phyloP scores from a whole-genome alignment of 1,140 invertebrate genomes.

The Cyrtorhinus lividipennis region DNA sequence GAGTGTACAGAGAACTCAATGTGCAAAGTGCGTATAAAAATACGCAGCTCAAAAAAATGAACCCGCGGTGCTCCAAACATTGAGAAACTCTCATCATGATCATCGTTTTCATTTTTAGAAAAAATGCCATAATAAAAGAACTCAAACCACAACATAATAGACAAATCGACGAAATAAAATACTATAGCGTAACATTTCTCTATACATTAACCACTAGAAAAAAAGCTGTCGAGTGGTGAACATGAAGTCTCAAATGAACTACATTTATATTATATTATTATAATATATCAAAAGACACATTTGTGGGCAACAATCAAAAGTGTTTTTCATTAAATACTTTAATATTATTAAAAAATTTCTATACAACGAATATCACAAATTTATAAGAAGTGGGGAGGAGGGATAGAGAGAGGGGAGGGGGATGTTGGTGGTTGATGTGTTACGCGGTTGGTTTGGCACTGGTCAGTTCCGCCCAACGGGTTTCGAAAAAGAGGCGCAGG shows the following conservation, averaged over 20 bases:
- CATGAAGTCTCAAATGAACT: background rate
- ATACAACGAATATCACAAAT: constrained; percentile 3
- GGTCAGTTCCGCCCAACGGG: constrained; percentile 57
- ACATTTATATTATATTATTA: background rate
- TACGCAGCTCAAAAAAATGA: too few relatives aligned
- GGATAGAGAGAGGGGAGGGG: background rate
- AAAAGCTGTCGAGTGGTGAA: background rate
- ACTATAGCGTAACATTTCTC: too few relatives aligned
- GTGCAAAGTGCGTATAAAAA: too few relatives aligned
- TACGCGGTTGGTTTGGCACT: constrained; percentile 16
- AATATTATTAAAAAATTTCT: background rate
- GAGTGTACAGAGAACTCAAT: too few relatives aligned
- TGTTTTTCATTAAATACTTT: background rate
- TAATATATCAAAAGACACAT: background rate
- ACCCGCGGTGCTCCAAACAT: too few relatives aligned
- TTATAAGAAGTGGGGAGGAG: background rate
- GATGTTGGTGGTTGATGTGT: too few relatives aligned
- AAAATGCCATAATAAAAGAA: too few relatives aligned
- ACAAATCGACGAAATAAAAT: too few relatives aligned
- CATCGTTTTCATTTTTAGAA: too few relatives aligned
- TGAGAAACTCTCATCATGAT: too few relatives aligned
- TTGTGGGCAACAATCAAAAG: background rate
- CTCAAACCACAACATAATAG: too few relatives aligned
- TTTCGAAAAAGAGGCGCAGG: constrained; percentile 82
- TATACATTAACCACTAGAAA: too few relatives aligned